These are phyloP conservation scores for Clarias pachynema DNA, from an alignment of 2,797 vertebrate genomes.

Conservation along the genomic window DNA sequence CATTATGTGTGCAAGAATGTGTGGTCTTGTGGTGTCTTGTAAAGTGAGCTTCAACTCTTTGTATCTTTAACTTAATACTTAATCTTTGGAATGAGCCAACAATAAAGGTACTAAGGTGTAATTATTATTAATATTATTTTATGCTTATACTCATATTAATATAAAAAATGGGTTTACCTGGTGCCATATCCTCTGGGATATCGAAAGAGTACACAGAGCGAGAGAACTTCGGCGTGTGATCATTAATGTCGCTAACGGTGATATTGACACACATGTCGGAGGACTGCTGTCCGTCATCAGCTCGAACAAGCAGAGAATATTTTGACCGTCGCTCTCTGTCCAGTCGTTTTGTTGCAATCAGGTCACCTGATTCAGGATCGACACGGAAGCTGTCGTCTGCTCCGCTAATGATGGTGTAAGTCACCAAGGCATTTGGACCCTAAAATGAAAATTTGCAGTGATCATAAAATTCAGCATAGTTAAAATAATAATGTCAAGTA, in stretches of 20 bases:
- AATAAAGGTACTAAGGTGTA: neutral
- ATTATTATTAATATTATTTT: neutral
- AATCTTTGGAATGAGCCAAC: neutral
- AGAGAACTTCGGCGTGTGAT: slow-evolving; percentile 92
- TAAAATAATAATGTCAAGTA: neutral
- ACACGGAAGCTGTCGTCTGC: slow-evolving; percentile 94
- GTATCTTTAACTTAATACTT: no score
- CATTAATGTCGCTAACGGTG: slow-evolving; percentile 92
- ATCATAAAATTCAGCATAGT: neutral
- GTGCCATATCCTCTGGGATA: slow-evolving; percentile 86
- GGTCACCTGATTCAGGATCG: slow-evolving; percentile 92
- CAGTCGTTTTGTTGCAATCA: slow-evolving; percentile 89
- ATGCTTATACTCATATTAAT: neutral
- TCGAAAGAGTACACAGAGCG: slow-evolving; percentile 90
- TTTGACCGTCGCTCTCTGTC: slow-evolving; percentile 92
- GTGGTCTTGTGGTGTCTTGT: neutral
- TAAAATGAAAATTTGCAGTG: slow-evolving; percentile 56
- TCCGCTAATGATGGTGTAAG: slow-evolving; percentile 94
- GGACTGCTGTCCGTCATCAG: slow-evolving; percentile 93
- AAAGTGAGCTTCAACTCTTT: neutral
- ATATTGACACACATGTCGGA: slow-evolving; percentile 95
- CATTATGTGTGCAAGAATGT: neutral
- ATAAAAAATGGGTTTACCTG: slow-evolving; percentile 74
- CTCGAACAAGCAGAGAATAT: slow-evolving; percentile 92
- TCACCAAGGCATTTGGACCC: slow-evolving; percentile 96